Evolutionary conservation across 2,888 invertebrate species (phyloP).

Genomic region (Nineta flava): DNA sequence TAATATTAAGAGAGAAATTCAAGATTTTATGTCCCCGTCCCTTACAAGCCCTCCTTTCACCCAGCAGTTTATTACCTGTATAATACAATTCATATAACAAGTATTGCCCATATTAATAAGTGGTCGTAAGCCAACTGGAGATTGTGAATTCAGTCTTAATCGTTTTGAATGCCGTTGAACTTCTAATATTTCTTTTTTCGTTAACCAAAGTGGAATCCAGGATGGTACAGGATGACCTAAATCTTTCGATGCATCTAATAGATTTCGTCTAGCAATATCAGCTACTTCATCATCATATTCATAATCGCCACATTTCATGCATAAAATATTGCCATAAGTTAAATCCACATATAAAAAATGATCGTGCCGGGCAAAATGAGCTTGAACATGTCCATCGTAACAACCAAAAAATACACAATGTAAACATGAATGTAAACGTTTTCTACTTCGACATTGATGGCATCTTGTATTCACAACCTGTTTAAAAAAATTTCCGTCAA

Average conservation of each 20-base stretch:
- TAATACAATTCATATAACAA: constrained; percentile 97
- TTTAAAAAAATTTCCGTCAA: constrained; percentile 14
- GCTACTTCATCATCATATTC: constrained; percentile 44
- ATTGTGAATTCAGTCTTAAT: constrained; percentile 61
- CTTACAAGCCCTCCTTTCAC: too few relatives aligned
- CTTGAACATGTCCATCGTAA: constrained; percentile 69
- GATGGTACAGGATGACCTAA: constrained; percentile 19
- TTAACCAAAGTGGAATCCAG: constrained; percentile 66
- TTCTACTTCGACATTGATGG: constrained; percentile 64
- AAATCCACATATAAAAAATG: constrained; percentile 79
- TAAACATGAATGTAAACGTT: constrained; percentile 69
- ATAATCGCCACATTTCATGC: constrained; percentile 82
- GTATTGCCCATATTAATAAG: constrained; percentile 92
- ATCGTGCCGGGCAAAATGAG: constrained; percentile 66
- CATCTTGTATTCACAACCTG: constrained; percentile 69
- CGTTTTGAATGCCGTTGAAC: constrained; percentile 60
- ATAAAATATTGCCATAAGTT: constrained; percentile 76
- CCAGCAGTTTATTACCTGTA: constrained; percentile 60
- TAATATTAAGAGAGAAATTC: too few relatives aligned
- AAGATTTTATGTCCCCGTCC: too few relatives aligned
- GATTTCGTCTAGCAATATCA: constrained; percentile 24
- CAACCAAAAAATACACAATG: constrained; percentile 93
- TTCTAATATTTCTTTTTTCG: constrained; percentile 58
- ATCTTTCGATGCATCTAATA: constrained; percentile 15
- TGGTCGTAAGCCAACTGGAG: constrained; percentile 81